Conservation (phyloP, 2,797 vertebrate species). For the Sebastes miniatus region DNA sequence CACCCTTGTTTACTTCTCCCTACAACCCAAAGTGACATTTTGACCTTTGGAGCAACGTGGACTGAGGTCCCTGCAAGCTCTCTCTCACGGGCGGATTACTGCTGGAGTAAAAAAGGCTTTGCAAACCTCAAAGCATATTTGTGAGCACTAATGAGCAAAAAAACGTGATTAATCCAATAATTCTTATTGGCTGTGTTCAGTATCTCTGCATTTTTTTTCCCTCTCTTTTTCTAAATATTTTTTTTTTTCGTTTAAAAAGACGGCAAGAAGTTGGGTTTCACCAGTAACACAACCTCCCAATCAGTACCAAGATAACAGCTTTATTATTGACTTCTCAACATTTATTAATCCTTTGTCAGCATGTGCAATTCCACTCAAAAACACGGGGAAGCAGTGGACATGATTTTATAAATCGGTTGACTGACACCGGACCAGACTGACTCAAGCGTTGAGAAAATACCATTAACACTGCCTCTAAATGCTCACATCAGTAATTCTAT, state of each 20-base stretch:
- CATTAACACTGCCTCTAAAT: conserved; percentile 1
- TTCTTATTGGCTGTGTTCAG: conserved; percentile 30
- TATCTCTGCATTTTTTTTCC: background rate
- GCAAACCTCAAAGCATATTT: conserved; percentile 78
- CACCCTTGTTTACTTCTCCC: conserved; percentile 68
- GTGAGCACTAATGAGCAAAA: conserved; percentile 60
- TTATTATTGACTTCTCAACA: background rate
- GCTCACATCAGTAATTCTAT: conserved; percentile 21
- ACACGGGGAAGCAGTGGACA: background rate
- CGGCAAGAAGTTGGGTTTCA: background rate
- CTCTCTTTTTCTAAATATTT: background rate
- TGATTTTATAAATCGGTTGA: conserved; percentile 6
- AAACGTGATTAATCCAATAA: conserved; percentile 66
- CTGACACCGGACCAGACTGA: background rate
- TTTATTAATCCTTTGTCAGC: background rate
- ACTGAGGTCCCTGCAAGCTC: conserved; percentile 53
- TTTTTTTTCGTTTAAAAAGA: background rate
- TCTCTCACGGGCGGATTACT: conserved; percentile 75
- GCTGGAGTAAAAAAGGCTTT: conserved; percentile 62
- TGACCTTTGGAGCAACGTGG: conserved; percentile 71
- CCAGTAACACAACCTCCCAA: background rate
- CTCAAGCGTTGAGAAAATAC: background rate
- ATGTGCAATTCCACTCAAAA: background rate
- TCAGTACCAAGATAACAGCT: background rate
- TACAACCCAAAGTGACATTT: conserved; percentile 67